phyloP scores from a whole-genome alignment of 2,113 vertebrate genomes.

The Scartelaos histophorus region DNA sequence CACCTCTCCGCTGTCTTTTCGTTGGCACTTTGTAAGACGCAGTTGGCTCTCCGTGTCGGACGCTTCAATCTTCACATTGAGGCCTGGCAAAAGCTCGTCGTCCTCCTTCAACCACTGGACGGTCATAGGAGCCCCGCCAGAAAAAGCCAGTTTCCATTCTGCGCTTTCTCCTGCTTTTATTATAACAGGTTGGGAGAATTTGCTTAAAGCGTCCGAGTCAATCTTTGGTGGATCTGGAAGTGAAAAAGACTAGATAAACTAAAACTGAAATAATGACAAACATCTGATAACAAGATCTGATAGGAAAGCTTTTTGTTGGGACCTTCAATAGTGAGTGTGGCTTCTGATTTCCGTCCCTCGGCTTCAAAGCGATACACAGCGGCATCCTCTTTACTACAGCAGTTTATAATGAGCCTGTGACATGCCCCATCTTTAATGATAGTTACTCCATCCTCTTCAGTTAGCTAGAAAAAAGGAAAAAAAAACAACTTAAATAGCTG shows the following conservation, averaged over 20 bases:
- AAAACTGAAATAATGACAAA: not conserved
- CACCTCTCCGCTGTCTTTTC: slow-evolving; percentile 83
- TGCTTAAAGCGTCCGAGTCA: slow-evolving; percentile 69
- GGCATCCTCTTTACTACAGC: slow-evolving; percentile 74
- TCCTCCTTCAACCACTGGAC: slow-evolving; percentile 83
- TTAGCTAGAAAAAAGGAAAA: slow-evolving; percentile 71
- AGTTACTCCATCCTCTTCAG: slow-evolving; percentile 66
- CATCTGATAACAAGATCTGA: not conserved
- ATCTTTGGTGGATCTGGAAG: slow-evolving; percentile 82
- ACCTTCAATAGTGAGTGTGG: slow-evolving; percentile 75
- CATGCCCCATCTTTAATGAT: slow-evolving; percentile 80
- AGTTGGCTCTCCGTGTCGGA: slow-evolving; percentile 72
- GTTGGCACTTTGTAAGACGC: slow-evolving; percentile 76
- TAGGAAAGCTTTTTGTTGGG: slow-evolving; percentile 11
- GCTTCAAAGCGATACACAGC: slow-evolving; percentile 85
- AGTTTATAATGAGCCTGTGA: slow-evolving; percentile 78
- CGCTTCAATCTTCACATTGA: slow-evolving; percentile 73
- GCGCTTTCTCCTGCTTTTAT: slow-evolving; percentile 82
- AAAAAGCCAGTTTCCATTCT: slow-evolving; percentile 81
- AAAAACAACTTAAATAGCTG: not conserved
- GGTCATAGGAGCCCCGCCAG: slow-evolving; percentile 77
- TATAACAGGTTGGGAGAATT: slow-evolving; percentile 76
- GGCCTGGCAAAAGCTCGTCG: slow-evolving; percentile 69
- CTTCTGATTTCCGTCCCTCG: slow-evolving; percentile 79
- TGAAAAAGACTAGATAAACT: not conserved